Evolutionary conservation across 2,797 vertebrate species (phyloP).

Genomic region (Danio tinwini): DNA sequence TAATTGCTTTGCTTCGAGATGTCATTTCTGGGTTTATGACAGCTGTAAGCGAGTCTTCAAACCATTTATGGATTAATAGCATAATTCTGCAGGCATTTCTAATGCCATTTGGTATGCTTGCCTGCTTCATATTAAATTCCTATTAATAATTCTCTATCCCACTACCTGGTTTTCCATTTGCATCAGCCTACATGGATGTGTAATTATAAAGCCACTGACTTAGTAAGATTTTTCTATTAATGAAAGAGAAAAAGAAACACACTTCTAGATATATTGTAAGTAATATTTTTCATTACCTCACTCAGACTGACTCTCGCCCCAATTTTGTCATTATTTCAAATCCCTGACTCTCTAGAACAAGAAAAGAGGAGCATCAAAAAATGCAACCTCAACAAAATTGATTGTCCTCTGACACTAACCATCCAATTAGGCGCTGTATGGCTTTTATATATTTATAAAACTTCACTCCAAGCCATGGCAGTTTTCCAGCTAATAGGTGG

Average conservation of each 20-base stretch:
- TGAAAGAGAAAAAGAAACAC: not conserved
- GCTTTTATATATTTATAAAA: conserved; percentile 65
- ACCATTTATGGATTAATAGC: conserved; percentile 13
- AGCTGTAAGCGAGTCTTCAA: conserved; percentile 38
- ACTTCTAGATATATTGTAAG: not conserved
- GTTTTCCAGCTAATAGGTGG: conserved; percentile 83
- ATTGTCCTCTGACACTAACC: conserved; percentile 67
- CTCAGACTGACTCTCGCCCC: not conserved
- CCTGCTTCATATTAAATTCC: conserved; percentile 26
- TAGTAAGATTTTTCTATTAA: conserved; percentile 3
- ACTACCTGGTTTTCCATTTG: not conserved
- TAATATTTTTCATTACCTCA: conserved; percentile 14
- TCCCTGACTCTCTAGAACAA: not conserved
- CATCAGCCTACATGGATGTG: conserved; percentile 7
- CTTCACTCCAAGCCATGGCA: conserved; percentile 59
- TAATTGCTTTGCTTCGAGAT: conserved; percentile 38
- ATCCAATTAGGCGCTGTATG: conserved; percentile 67
- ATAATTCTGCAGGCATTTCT: not conserved
- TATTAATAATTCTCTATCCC: conserved; percentile 7
- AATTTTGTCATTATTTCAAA: not conserved
- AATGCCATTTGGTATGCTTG: not conserved
- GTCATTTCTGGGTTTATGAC: conserved; percentile 28
- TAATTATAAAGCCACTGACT: conserved; percentile 7
- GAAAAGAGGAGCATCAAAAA: conserved; percentile 52
- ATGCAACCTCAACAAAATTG: conserved; percentile 74